A percentile compares a stretch with the other conserved stretches of the same genome.
Evolutionary conservation across 2,113 vertebrate species (phyloP).

Genomic region (Syngnathus floridae): DNA sequence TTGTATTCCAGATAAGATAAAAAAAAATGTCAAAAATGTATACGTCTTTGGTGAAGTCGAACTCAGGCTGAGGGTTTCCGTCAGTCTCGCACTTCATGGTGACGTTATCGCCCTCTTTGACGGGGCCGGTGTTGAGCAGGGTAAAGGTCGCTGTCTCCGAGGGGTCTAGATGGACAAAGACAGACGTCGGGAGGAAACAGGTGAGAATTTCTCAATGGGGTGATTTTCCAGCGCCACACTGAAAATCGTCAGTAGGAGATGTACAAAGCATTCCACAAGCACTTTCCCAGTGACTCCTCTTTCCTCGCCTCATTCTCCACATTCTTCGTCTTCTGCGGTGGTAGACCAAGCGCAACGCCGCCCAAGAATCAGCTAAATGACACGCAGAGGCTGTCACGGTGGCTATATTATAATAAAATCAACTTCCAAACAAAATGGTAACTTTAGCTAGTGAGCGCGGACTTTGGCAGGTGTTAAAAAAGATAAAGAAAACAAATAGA

Average conservation of each 20-base stretch:
- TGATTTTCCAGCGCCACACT: conserved; percentile 10
- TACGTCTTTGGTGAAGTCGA: conserved; percentile 69
- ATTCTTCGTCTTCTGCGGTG: conserved; percentile 1
- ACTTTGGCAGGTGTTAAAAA: background rate
- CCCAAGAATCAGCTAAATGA: background rate
- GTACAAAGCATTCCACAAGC: conserved; percentile 23
- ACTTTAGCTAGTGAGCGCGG: background rate
- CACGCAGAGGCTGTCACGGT: background rate
- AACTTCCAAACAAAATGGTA: background rate
- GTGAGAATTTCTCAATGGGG: conserved; percentile 21
- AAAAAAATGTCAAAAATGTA: background rate
- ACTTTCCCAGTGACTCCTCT: conserved; percentile 11
- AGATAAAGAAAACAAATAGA: background rate
- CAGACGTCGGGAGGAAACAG: conserved; percentile 22
- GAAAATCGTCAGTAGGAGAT: conserved; percentile 14
- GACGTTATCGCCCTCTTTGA: conserved; percentile 81
- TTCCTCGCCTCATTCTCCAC: conserved; percentile 1
- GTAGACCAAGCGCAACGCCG: background rate
- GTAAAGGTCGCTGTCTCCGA: conserved; percentile 73
- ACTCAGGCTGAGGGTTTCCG: conserved; percentile 74
- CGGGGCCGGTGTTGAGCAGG: conserved; percentile 47
- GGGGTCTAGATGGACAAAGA: conserved; percentile 67
- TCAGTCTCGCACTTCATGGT: conserved; percentile 75
- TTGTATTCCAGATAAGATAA: no score
- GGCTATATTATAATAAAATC: background rate